These are phyloP conservation scores for Megaceryle torquata DNA, from an alignment of 2,113 vertebrate species.

Conservation along the genomic window DNA sequence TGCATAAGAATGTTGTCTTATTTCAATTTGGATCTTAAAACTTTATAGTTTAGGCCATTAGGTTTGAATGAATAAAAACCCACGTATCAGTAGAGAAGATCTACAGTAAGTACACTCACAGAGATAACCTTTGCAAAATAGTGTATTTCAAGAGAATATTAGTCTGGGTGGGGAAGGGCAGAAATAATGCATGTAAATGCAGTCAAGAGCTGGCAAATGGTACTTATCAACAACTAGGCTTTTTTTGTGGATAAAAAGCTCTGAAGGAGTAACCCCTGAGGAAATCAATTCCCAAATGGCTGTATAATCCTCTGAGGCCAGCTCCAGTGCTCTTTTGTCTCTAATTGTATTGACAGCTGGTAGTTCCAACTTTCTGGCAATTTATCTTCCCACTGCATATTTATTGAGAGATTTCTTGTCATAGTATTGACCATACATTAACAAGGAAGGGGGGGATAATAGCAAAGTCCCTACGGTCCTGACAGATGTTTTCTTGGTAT, in stretches of 20 bases:
- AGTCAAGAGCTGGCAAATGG: not conserved
- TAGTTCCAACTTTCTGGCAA: slow-evolving; percentile 43
- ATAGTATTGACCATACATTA: slow-evolving; percentile 4
- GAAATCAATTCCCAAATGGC: slow-evolving; percentile 65
- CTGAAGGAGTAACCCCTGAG: not conserved
- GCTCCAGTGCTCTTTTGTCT: slow-evolving; percentile 44
- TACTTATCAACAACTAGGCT: not conserved
- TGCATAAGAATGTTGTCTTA: not conserved
- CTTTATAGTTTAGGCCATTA: not conserved
- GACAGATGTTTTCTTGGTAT: slow-evolving; percentile 56
- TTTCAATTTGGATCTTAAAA: not conserved
- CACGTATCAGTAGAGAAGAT: not conserved
- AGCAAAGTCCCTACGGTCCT: slow-evolving; percentile 30
- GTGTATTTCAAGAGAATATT: not conserved
- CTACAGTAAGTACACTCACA: not conserved
- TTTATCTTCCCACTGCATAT: slow-evolving; percentile 65
- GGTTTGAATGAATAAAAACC: not conserved
- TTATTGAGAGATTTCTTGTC: slow-evolving; percentile 60
- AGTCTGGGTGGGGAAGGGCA: not conserved
- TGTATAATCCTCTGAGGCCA: not conserved
- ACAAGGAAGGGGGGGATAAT: slow-evolving; percentile 34
- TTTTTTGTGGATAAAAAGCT: not conserved
- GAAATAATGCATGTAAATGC: not conserved
- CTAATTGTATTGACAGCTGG: slow-evolving; percentile 69
- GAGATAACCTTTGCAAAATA: not conserved